Evolutionary conservation across 2,888 invertebrate genomes (phyloP).

Genomic region (Sphinx pinastri): DNA sequence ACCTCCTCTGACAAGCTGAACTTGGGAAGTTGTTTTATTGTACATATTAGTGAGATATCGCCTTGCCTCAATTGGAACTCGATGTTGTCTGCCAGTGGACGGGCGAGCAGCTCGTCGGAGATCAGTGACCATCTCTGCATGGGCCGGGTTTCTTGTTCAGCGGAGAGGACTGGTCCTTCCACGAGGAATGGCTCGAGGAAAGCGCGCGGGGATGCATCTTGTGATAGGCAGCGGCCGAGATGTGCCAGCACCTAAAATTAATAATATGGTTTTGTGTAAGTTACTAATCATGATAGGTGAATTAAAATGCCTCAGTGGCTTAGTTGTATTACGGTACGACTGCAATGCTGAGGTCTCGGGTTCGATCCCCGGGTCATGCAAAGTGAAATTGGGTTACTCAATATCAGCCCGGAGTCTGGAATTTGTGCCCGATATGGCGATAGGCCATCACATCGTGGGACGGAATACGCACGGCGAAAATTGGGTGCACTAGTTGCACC

Average conservation of each 20-base stretch:
- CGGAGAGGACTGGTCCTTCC: constrained; percentile 92
- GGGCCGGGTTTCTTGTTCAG: constrained; percentile 91
- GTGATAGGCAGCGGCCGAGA: constrained; percentile 94
- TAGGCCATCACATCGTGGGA: too few relatives aligned
- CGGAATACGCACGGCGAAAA: too few relatives aligned
- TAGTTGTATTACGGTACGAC: too few relatives aligned
- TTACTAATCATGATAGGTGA: too few relatives aligned
- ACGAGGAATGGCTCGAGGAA: constrained; percentile 97
- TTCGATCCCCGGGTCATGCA: too few relatives aligned
- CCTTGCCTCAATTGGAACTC: constrained; percentile 96
- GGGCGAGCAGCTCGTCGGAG: constrained; percentile 95
- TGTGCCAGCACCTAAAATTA: constrained; percentile 88
- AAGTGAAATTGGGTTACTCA: too few relatives aligned
- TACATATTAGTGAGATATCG: constrained; percentile 95
- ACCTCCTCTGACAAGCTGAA: constrained; percentile 98
- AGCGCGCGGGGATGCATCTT: constrained; percentile 96
- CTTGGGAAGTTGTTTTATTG: constrained; percentile 94
- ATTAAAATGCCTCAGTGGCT: too few relatives aligned
- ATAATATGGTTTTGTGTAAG: neutral
- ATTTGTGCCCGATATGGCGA: too few relatives aligned
- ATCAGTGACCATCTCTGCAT: constrained; percentile 98
- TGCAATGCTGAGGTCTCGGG: too few relatives aligned
- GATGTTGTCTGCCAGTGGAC: constrained; percentile 92
- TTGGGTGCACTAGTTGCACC: too few relatives aligned
- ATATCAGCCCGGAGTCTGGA: too few relatives aligned